Conservation (phyloP, 2,113 vertebrate genomes). For the Daphoenositta chrysoptera region DNA sequence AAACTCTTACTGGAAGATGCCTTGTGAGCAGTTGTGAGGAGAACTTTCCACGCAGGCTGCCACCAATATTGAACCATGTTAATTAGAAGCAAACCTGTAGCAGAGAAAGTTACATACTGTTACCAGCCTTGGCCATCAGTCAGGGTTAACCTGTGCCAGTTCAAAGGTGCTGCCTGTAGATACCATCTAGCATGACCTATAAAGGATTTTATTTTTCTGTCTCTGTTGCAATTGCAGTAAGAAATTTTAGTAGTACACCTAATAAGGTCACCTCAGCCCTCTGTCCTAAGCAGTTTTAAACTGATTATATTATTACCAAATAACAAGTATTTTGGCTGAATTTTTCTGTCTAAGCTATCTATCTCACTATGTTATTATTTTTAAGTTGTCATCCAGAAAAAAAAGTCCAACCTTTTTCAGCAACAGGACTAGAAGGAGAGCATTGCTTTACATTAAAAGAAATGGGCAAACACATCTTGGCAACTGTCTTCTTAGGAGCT, state of each 20-base stretch:
- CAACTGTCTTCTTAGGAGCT: background rate
- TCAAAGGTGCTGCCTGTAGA: background rate
- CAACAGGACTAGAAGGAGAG: background rate
- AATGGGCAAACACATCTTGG: background rate
- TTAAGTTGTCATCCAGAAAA: background rate
- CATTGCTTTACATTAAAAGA: background rate
- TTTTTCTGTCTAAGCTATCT: background rate
- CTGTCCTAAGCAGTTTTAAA: background rate
- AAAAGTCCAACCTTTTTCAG: background rate
- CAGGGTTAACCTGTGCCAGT: background rate
- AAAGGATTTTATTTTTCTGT: background rate
- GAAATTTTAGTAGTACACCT: background rate
- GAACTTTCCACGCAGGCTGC: background rate
- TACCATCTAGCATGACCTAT: background rate
- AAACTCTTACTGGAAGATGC: background rate
- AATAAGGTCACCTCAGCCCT: background rate
- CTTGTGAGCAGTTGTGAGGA: background rate
- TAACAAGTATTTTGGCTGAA: background rate
- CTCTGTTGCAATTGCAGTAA: background rate
- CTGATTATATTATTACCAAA: background rate
- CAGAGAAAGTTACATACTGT: background rate
- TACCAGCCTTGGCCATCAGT: background rate
- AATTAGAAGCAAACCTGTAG: background rate
- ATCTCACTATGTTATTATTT: background rate
- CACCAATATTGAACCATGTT: background rate